Conservation (phyloP, 2,888 invertebrate species). For the Tenthredo notha region DNA sequence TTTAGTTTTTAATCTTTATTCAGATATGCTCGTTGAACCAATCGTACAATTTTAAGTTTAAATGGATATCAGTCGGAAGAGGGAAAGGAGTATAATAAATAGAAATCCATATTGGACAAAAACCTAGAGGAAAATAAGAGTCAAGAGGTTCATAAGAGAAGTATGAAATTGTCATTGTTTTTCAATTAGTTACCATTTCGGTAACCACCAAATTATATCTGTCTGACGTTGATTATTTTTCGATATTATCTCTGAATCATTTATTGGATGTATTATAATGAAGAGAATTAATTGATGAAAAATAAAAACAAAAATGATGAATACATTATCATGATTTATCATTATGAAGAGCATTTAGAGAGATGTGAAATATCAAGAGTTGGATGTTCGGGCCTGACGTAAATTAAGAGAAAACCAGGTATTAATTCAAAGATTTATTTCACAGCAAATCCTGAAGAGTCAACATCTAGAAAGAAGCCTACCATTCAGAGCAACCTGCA, state of each 20-base stretch:
- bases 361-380: neutral
- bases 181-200: neutral
- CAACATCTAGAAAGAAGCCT: neutral
- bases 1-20: too few species aligned
- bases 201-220: neutral
- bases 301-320: neutral
- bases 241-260: neutral
- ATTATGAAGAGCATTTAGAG: neutral
- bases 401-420: conserved; percentile 6
- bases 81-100: neutral
- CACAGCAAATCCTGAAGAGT: conserved; percentile 19
- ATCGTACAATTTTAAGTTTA: too few species aligned
- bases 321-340: neutral
- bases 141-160: neutral
- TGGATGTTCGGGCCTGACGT: conserved; percentile 29
- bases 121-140: neutral
- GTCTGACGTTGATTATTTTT: neutral
- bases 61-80: neutral
- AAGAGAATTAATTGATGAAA: neutral
- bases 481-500: neutral
- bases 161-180: neutral
- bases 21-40: too few species aligned
- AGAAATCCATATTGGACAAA: neutral
- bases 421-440: neutral
- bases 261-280: neutral